Evolutionary conservation across 2,113 vertebrate genomes (phyloP).

Genomic region (Toxostoma redivivum): DNA sequence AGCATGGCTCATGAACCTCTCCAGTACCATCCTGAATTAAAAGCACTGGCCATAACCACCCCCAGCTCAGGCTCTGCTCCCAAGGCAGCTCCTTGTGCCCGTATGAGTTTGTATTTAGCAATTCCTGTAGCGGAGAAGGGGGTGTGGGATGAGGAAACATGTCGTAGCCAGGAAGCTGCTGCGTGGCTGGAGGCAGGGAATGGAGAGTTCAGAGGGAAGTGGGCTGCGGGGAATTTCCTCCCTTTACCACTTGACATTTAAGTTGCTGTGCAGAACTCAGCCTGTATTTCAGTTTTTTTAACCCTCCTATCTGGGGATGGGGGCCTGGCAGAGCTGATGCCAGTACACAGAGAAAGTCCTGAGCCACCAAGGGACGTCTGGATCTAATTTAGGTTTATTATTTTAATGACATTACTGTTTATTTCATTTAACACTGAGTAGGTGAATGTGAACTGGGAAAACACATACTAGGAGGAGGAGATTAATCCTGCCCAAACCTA

Average conservation of each 20-base stretch:
- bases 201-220: slow-evolving; percentile 55
- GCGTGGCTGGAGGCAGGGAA: slow-evolving; percentile 58
- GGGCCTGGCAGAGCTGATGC: not conserved
- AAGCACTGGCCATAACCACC: not conserved
- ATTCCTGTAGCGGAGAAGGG: not conserved
- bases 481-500: slow-evolving; percentile 8
- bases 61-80: not conserved
- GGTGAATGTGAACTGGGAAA: not conserved
- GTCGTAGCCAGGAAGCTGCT: slow-evolving; percentile 55
- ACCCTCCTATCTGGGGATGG: not conserved
- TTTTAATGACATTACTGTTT: slow-evolving; percentile 55
- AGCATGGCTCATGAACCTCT: not conserved
- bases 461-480: not conserved
- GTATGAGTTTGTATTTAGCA: not conserved
- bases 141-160: slow-evolving; percentile 36
- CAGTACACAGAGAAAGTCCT: not conserved
- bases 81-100: not conserved
- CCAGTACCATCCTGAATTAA: not conserved
- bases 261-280: not conserved
- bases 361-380: not conserved
- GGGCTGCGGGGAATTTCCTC: slow-evolving; percentile 57
- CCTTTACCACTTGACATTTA: slow-evolving; percentile 29
- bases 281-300: not conserved
- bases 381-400: slow-evolving; percentile 45
- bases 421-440: slow-evolving; percentile 34